A percentile compares a stretch with the other conserved stretches of the same genome.
These are phyloP conservation scores for Aplochiton taeniatus DNA, from an alignment of 2,797 vertebrate genomes.

Conservation along the genomic window DNA sequence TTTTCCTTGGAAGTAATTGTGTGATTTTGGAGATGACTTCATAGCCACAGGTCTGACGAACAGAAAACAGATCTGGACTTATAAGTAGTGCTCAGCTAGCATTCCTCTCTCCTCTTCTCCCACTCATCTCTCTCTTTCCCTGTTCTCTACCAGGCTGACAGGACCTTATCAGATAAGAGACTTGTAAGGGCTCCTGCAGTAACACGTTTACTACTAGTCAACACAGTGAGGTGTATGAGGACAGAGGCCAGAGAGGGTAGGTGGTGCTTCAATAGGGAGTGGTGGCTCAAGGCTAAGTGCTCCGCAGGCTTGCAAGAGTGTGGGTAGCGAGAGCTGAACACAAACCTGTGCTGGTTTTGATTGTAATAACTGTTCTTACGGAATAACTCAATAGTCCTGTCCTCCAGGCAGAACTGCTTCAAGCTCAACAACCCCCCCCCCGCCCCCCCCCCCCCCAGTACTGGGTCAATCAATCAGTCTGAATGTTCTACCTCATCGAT, in stretches of 20 bases:
- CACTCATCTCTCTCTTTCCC: conserved; percentile 1
- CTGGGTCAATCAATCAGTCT: conserved; percentile 42
- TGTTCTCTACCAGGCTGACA: conserved; percentile 9
- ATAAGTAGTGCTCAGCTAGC: conserved; percentile 31
- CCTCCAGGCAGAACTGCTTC: too few species aligned
- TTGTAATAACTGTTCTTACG: too few species aligned
- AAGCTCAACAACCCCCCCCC: too few species aligned
- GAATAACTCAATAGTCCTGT: too few species aligned
- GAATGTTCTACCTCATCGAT: conserved; percentile 19
- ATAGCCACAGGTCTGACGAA: background rate
- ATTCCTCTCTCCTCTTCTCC: conserved; percentile 12
- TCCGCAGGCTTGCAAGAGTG: background rate
- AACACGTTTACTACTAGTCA: conserved; percentile 46
- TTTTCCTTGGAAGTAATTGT: background rate
- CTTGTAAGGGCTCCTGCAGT: conserved; percentile 44
- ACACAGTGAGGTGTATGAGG: conserved; percentile 20
- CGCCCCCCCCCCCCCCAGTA: too few species aligned
- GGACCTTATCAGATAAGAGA: conserved; percentile 19
- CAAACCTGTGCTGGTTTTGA: conserved; percentile 24
- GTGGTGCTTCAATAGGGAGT: conserved; percentile 57
- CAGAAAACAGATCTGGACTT: conserved; percentile 31
- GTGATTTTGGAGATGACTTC: background rate
- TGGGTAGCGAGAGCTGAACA: conserved; percentile 24
- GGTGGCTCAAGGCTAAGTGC: conserved; percentile 50
- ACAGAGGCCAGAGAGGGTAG: conserved; percentile 24